phyloP scores from a whole-genome alignment of 2,888 invertebrate genomes.

The Cephus rjabovi region DNA sequence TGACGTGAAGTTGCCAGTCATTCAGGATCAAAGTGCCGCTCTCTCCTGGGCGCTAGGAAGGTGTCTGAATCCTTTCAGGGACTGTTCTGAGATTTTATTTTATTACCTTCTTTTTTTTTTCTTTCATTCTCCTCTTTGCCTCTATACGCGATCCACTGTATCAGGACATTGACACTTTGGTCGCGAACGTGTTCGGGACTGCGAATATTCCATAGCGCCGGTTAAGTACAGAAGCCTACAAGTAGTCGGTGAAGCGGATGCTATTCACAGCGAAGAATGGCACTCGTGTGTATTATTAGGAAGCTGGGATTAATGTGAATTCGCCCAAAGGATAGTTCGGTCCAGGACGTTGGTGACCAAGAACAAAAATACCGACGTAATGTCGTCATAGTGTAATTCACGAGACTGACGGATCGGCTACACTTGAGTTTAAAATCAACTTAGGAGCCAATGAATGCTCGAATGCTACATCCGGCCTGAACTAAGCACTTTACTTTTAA shows the following conservation, averaged over 20 bases:
- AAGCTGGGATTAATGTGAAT: not conserved
- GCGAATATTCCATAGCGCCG: not conserved
- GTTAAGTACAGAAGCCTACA: not conserved
- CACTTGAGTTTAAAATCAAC: constrained; percentile 2
- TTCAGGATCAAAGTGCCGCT: constrained; percentile 55
- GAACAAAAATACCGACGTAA: not conserved
- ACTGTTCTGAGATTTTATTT: not conserved
- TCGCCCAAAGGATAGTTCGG: not conserved
- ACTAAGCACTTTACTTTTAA: constrained; percentile 51
- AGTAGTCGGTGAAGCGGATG: not conserved
- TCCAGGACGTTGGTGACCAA: not conserved
- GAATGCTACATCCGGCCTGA: constrained; percentile 30
- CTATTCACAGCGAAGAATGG: not conserved
- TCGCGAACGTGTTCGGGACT: not conserved
- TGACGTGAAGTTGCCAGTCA: constrained; percentile 55
- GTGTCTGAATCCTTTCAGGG: constrained; percentile 9
- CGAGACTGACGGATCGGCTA: not conserved
- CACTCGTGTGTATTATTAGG: not conserved
- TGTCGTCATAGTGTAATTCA: not conserved
- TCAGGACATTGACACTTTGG: not conserved
- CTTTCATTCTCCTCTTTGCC: not conserved
- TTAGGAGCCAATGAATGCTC: constrained; percentile 3
- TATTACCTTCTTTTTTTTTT: not conserved
- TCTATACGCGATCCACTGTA: not conserved
- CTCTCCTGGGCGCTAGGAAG: constrained; percentile 12